A percentile compares a stretch with the other conserved stretches of the same genome.
phyloP scores from a whole-genome alignment of 2,888 invertebrate species.

The Hymenopus coronatus region DNA sequence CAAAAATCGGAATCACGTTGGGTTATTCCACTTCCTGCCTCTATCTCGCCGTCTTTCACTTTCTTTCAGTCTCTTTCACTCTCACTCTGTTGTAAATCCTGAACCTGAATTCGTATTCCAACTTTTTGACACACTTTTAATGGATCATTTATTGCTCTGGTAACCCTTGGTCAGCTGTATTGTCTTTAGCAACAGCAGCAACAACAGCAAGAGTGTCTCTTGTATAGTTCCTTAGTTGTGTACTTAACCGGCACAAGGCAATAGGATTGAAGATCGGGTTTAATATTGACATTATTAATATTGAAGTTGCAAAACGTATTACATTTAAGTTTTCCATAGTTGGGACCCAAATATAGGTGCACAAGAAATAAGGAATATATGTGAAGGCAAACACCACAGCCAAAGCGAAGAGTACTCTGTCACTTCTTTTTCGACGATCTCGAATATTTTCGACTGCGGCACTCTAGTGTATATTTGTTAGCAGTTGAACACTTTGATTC shows the following conservation, averaged over 20 bases:
- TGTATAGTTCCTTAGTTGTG: neutral
- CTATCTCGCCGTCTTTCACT: too few species aligned
- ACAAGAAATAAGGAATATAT: neutral
- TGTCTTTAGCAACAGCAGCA: neutral
- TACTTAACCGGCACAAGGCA: neutral
- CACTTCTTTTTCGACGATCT: neutral
- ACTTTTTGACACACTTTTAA: too few species aligned
- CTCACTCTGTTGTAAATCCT: too few species aligned
- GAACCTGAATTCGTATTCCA: too few species aligned
- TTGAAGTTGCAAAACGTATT: too few species aligned
- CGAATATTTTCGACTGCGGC: neutral
- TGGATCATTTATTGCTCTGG: too few species aligned
- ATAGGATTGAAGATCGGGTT: neutral
- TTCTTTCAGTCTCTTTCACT: too few species aligned
- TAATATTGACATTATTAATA: neutral
- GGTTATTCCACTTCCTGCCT: too few species aligned
- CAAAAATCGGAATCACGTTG: too few species aligned
- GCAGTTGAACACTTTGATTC: neutral
- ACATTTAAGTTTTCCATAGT: too few species aligned
- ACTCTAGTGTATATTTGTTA: neutral
- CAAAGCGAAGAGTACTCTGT: neutral
- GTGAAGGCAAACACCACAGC: neutral
- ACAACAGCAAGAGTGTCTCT: too few species aligned
- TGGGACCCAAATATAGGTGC: neutral
- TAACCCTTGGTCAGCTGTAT: too few species aligned